These are phyloP conservation scores for Cassiopea andromeda DNA, from an alignment of 30 jellyfish, hydroid and myxozoan species.

Conservation along the genomic window DNA sequence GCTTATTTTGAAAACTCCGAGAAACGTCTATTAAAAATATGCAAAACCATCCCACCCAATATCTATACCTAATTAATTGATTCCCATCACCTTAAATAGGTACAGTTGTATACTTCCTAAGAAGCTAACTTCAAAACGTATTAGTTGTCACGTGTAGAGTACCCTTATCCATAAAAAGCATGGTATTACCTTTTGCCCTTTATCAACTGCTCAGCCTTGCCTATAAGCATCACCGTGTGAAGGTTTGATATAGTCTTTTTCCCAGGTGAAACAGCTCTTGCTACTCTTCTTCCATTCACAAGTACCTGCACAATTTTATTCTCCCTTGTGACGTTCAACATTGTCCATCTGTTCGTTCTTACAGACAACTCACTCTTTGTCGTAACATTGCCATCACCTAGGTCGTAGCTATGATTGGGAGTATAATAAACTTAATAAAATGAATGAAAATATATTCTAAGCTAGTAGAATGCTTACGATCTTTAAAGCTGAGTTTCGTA, in stretches of 20 bases:
- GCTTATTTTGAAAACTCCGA: too few species aligned
- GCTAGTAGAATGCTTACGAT: too few species aligned
- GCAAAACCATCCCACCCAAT: too few species aligned
- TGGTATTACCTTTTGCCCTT: conserved; percentile 74
- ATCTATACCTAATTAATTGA: neutral
- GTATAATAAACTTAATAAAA: neutral
- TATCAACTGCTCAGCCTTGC: conserved; percentile 66
- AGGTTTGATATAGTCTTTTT: conserved; percentile 64
- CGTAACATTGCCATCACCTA: conserved; percentile 85
- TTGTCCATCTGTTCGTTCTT: conserved; percentile 68
- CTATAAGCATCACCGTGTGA: conserved; percentile 76
- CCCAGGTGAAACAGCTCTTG: conserved; percentile 88
- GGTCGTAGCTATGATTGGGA: conserved; percentile 63
- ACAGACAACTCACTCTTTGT: conserved; percentile 70
- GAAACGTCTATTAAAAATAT: too few species aligned
- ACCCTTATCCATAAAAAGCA: neutral
- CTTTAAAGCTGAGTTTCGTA: too few species aligned
- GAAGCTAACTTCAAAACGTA: neutral
- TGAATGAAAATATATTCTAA: too few species aligned
- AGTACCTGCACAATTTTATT: conserved; percentile 69
- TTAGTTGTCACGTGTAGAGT: too few species aligned
- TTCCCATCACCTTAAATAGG: neutral
- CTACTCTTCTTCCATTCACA: conserved; percentile 80
- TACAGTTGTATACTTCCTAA: neutral
- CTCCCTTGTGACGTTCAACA: conserved; percentile 72